A percentile compares a stretch with the other conserved stretches of the same genome.
Evolutionary conservation across 1,140 invertebrate genomes (phyloP).

Genomic region (Caenorhabditis briggsae): DNA sequence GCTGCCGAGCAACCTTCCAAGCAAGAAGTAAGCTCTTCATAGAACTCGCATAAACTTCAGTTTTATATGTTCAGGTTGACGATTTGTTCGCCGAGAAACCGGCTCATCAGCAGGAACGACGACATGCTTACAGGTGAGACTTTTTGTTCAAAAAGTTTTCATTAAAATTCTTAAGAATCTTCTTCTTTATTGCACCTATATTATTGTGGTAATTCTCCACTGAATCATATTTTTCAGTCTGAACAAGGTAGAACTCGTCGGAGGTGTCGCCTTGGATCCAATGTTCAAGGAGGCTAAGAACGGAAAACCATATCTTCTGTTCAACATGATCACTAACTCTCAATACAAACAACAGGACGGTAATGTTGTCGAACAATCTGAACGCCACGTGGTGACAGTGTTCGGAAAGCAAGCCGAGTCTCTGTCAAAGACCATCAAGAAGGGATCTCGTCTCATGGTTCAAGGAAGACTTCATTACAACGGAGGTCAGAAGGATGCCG

Average conservation of each 20-base stretch:
- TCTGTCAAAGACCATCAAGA: slow-evolving; percentile 35
- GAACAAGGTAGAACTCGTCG: slow-evolving; percentile 65
- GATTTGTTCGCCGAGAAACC: slow-evolving; percentile 59
- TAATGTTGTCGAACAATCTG: neutral
- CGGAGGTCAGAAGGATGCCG: slow-evolving; percentile 53
- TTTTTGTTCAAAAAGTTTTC: neutral
- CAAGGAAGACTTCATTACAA: slow-evolving; percentile 60
- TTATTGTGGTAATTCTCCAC: neutral
- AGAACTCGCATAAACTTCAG: too few relatives aligned
- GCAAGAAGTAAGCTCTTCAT: slow-evolving; percentile 7
- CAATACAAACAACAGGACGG: slow-evolving; percentile 14
- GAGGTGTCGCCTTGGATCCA: slow-evolving; percentile 61
- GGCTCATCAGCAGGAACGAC: slow-evolving; percentile 11
- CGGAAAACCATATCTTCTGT: slow-evolving; percentile 53
- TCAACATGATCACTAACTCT: slow-evolving; percentile 66
- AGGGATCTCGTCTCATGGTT: slow-evolving; percentile 57
- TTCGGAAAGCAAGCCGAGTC: slow-evolving; percentile 57
- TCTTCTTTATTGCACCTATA: neutral
- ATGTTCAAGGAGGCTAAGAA: slow-evolving; percentile 42
- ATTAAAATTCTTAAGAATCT: neutral
- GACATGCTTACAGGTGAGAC: slow-evolving; percentile 43
- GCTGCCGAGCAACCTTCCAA: slow-evolving; percentile 42
- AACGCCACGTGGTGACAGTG: slow-evolving; percentile 55
- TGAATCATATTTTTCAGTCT: slow-evolving; percentile 12
- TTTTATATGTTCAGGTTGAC: slow-evolving; percentile 7